Conservation (phyloP, 1,140 invertebrate genomes). For the Macrostomum lignano region DNA sequence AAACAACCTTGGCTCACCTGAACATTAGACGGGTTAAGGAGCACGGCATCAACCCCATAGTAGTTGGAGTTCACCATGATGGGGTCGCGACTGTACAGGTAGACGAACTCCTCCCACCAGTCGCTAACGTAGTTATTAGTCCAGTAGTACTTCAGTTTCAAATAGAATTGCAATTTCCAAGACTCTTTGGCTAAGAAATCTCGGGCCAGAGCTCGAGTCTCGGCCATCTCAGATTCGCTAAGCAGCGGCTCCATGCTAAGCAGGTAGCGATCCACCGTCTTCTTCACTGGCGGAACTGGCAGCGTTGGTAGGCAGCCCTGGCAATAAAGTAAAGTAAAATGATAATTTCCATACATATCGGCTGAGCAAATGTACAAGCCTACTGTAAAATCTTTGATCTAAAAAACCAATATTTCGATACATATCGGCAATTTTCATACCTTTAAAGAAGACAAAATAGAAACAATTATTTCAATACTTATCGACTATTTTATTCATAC, state of each 20-base stretch:
- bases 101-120: constrained; percentile 99
- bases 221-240: constrained; percentile 43
- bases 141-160: constrained; percentile 59
- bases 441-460: too few relatives aligned
- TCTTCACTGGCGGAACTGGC: constrained; percentile 48
- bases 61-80: constrained; percentile 96
- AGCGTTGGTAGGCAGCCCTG: too few relatives aligned
- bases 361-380: too few relatives aligned
- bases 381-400: too few relatives aligned
- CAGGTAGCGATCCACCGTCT: constrained; percentile 58
- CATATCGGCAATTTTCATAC: too few relatives aligned
- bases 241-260: constrained; percentile 54
- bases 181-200: constrained; percentile 71
- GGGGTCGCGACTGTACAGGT: constrained; percentile 61
- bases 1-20: too few relatives aligned
- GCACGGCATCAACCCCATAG: constrained; percentile 58
- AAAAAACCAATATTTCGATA: too few relatives aligned
- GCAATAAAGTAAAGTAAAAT: too few relatives aligned
- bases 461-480: too few relatives aligned
- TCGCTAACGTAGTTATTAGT: constrained; percentile 47
- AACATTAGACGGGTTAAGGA: constrained; percentile 36
- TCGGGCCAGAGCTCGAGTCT: constrained; percentile 48
- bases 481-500: too few relatives aligned
- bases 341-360: too few relatives aligned
- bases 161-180: constrained; percentile 64